Conservation (phyloP, 2,113 vertebrate species). For the Notarius quadriscutis region DNA sequence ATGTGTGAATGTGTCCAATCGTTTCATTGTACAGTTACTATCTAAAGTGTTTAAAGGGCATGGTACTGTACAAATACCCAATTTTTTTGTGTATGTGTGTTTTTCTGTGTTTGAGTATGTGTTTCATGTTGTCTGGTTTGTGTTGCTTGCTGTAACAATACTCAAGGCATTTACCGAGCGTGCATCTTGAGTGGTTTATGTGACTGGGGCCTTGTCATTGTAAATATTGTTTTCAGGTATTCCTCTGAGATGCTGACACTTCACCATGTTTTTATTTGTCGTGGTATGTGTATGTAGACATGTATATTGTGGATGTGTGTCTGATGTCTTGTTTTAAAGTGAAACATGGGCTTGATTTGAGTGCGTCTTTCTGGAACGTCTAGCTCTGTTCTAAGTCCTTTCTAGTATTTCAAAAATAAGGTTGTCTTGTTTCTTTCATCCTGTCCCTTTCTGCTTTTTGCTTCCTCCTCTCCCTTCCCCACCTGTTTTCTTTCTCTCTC, state of each 20-base stretch:
- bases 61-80: constrained; percentile 15
- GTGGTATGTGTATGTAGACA: not conserved
- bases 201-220: not conserved
- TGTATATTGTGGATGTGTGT: not conserved
- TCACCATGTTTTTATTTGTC: not conserved
- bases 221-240: constrained; percentile 14
- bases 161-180: not conserved
- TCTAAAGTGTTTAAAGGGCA: constrained; percentile 28
- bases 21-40: constrained; percentile 16
- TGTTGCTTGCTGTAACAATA: constrained; percentile 33
- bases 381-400: not conserved
- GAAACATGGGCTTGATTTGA: constrained; percentile 6
- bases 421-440: constrained; percentile 8
- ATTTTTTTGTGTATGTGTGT: constrained; percentile 4
- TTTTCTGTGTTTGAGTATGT: constrained; percentile 22
- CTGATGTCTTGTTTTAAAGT: not conserved
- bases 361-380: not conserved
- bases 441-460: not conserved
- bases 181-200: constrained; percentile 36
- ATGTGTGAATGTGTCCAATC: constrained; percentile 44
- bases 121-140: constrained; percentile 24
- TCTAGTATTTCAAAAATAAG: not conserved
- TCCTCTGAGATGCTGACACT: not conserved
- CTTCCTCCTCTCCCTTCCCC: not conserved
- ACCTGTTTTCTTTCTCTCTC: constrained; percentile 25